A percentile compares a stretch with the other conserved stretches of the same genome.
phyloP scores from a whole-genome alignment of 2,888 invertebrate genomes.

The Bellardia pandia region DNA sequence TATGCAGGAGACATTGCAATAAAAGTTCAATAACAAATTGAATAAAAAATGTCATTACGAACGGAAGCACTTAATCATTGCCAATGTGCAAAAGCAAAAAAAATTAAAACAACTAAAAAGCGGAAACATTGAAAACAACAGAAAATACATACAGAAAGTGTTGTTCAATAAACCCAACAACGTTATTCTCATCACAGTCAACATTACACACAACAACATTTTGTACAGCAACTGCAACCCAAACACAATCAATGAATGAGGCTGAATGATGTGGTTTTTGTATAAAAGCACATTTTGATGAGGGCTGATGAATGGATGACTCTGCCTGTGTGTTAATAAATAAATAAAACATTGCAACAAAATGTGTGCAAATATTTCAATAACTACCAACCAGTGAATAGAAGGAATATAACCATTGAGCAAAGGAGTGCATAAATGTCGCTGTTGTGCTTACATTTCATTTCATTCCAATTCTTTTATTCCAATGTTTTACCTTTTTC shows the following conservation, averaged over 20 bases:
- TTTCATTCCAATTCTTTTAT: constrained; percentile 33
- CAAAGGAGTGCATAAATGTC: constrained; percentile 15
- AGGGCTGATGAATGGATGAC: not conserved
- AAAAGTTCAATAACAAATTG: constrained; percentile 48
- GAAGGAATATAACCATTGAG: constrained; percentile 11
- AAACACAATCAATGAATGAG: constrained; percentile 16
- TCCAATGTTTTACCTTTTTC: constrained; percentile 39
- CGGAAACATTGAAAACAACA: not conserved
- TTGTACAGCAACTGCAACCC: constrained; percentile 5
- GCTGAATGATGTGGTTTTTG: not conserved
- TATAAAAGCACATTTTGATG: constrained; percentile 12
- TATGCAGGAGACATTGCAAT: constrained; percentile 29
- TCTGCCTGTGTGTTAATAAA: constrained; percentile 7
- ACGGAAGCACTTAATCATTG: constrained; percentile 57
- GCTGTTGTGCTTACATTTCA: constrained; percentile 42
- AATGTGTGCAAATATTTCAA: constrained; percentile 25
- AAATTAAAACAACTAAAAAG: not conserved
- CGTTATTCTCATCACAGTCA: not conserved
- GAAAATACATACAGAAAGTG: not conserved
- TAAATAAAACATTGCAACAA: not conserved
- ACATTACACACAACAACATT: constrained; percentile 19
- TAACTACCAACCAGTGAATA: constrained; percentile 7
- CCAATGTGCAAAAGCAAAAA: constrained; percentile 31
- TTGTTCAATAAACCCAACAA: not conserved
- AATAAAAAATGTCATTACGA: constrained; percentile 48